These are phyloP conservation scores for Brachionus rubens DNA, from an alignment of 1,140 invertebrate genomes.

Conservation along the genomic window DNA sequence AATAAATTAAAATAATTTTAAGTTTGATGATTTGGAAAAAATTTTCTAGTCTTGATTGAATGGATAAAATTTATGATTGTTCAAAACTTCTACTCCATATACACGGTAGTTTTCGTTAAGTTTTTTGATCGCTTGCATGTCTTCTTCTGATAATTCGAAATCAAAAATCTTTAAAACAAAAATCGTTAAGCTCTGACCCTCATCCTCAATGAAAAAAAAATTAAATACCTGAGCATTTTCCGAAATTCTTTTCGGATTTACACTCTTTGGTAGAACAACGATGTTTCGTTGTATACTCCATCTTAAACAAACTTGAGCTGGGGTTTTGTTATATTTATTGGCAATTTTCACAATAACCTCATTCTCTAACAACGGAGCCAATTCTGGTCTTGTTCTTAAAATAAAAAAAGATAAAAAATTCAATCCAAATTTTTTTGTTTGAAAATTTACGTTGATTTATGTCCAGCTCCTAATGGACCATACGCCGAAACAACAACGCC, in stretches of 20 bases:
- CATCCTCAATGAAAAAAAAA: background rate
- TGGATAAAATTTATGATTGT: constrained; percentile 25
- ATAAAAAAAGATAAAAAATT: background rate
- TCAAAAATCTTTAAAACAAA: constrained; percentile 22
- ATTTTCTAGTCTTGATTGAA: background rate
- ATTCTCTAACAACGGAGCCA: constrained; percentile 12
- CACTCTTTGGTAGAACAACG: constrained; percentile 33
- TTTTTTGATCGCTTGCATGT: constrained; percentile 9
- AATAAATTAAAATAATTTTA: constrained; percentile 19
- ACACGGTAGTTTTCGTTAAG: constrained; percentile 17
- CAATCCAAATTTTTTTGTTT: background rate
- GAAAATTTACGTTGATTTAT: constrained; percentile 35
- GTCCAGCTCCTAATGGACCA: constrained; percentile 19
- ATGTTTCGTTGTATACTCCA: constrained; percentile 38
- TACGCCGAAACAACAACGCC: constrained; percentile 49
- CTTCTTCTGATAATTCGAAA: constrained; percentile 30
- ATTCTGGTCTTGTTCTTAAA: constrained; percentile 1
- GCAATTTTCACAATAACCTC: background rate
- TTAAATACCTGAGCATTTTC: constrained; percentile 26
- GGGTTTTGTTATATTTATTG: constrained; percentile 29
- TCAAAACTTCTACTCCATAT: constrained; percentile 9
- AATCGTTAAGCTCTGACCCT: background rate
- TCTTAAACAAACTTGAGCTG: constrained; percentile 42
- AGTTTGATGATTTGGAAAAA: too few species aligned
- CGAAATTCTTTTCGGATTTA: background rate